Evolutionary conservation across 1,140 invertebrate species (phyloP), one percentile per base, ranked within the genome.

Genomic region (Batillaria attramentaria): DNA sequence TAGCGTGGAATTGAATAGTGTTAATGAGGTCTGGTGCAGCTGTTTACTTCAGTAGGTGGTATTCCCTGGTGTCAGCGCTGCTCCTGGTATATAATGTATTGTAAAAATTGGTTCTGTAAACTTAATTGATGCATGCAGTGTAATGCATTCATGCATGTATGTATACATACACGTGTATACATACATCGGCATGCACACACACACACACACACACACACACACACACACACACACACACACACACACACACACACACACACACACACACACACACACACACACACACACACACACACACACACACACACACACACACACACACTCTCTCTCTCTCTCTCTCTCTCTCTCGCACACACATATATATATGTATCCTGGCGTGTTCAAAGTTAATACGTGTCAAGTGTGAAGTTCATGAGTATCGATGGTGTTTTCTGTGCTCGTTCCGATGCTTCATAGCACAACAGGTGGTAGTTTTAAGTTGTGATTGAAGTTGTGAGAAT

Each of bases 221-320:
- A 66, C 62, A 66, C 62, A 33, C 62, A 66, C 62, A 33, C 62
- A 66, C 62, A 33, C 62, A 66, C 62, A 33, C 62, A 66, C 62
- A 33, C 62, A 66, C 62, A 33, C 62, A 66, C 62, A 66, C 33
- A 16, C 4, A 33, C 33, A 28, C n/a, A 3, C 4, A 66, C 20
- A 66, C 20, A 5, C 33, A 66, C 3, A 60, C 1, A 24, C 62
- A 3, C 62, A 31, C 62, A 66, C 0, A 31, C 62, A 66, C 10
- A 60, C 57, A 60, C 57, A 10, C 57, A 60, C 24, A 60, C 24
- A 33, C 57, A 60, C 6, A 66, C 62, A 35, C 62, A 66, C n/a
- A 66, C n/a, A 33, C 33, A 35, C n/a, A 66, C n/a, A 66, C 33
- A 35, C 33, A 35, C 57, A 60, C 57, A 60, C 57, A 60, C 57